Evolutionary conservation across 1,140 invertebrate species (phyloP), one percentile per base, ranked within the genome.

Genomic region (Chrysopa pallens): DNA sequence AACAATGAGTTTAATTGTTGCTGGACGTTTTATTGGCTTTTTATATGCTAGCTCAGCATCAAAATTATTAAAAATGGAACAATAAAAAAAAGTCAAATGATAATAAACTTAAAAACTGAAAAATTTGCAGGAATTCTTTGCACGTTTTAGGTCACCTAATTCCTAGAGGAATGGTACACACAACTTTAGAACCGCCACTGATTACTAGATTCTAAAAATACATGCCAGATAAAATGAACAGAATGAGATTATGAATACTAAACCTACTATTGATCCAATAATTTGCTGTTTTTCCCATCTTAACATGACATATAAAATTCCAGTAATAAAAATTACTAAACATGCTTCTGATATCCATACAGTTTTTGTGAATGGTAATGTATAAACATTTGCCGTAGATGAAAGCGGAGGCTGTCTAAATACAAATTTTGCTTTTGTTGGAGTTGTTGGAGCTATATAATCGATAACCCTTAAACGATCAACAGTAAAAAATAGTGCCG

Each of bases 361-460:
- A 1, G 60, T 55, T 6, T 50, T 57, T 35, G 63, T 54, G 46
- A 78, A 76, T 0, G 74, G 72, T 37, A 76, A 46, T 11, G 64
- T 49, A 46, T 74, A 76, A 28, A 78, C 60, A 51, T 78, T 76
- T 40, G 62, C 69, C n/a, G 74, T 64, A 42, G 67, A 73, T 0
- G 72, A 74, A 12, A 77, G 51, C 38, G 74, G 67, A 5, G 74
- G 73, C 52, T 67, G 66, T 29, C 68, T 64, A 48, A 77, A 74
- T 12, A 77, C 62, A 53, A 76, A 76, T 42, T 62, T 63, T 0
- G 65, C 64, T 13, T 68, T 42, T 0, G 68, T 71, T 8, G 63
- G 65, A 7, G 69, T 67, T 29, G 70, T 67, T 38, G 69, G 61
- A 1, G 67, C 59, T 15, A 74, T 61, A 48, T 71, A 75, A 45